Base-by-base conservation (phyloP, 2,888 invertebrate species). In the Halictus quadricinctus region DNA sequence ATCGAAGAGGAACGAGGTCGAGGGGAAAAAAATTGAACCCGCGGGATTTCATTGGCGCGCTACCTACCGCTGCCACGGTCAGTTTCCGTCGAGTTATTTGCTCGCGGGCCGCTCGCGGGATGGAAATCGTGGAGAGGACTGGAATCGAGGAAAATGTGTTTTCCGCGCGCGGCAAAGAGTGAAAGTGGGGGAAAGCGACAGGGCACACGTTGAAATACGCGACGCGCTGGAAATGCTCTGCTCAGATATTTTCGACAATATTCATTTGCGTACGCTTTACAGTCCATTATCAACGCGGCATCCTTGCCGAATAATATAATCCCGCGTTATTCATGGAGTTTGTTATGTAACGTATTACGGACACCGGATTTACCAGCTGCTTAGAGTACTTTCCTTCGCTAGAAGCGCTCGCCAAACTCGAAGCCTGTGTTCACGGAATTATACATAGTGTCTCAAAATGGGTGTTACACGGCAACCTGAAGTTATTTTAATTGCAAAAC, bases 41-140 rank as follows among this genome's bases (percentile, higher is more conserved):
- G 80, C 83, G 88, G 88, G 88, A 88, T 86, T 88, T 84, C 82
- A 88, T 88, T 88, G 88, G 88, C 86, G 88, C 81, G 82, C 82
- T 88, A 83, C 81, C 87, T 74, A 70, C 81, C 64, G 75, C 83
- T 72, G 87, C 80, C 84, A 82, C 81, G 86, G 86, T 86, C 88
- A 88, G 85, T 86, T 88, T 82, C 88, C 84, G 82, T 72, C 83
- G 87, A 88, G 83, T 83, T 87, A 88, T 87, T 79, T 84, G 84
- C 80, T 74, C 69, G 70, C 43, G 76, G 58, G 43, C 69, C 21
- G 76, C 78, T 43, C 72, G 54, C 76, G 82, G 83, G 21, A 82
- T 83, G 83, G 74, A 78, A 84, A 88, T 89, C 87, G 79, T 72
- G 80, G 60, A 36, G 64, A 46, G 78, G 64, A 41, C 36, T 18